Base-by-base conservation (phyloP, 2,888 invertebrate species). In the Amiota mariae region DNA sequence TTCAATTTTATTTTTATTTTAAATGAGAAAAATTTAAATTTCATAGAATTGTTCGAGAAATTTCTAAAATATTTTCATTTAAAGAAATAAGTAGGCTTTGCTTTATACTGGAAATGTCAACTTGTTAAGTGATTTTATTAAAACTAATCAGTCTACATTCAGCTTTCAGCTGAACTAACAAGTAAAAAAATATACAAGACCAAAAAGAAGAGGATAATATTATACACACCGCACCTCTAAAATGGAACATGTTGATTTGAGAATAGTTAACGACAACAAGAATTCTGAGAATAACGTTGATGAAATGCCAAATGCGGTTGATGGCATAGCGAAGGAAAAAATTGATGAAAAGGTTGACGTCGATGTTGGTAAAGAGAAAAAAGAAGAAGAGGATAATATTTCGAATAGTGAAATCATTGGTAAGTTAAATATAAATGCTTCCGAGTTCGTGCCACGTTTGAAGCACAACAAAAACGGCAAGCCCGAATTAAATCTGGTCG, bases 371-470 rank as follows among this genome's bases (percentile, higher is more conserved):
- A 18, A 59, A 8, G 59, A 18, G 2, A 20, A 59, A 59, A 59
- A 20, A 1, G 20, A 0, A 1, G 59, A 20, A 24, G 59, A 54
- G 54, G 54, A 54, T 13, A 1, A 20, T 20, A 8, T 10, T 8
- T 8, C 20, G 18, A 11, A 15, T 9, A 36, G 36, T 13, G 63
- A 63, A 46, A 20, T 18, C 20, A 15, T 4, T 13, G 18, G 59
- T 13, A 75, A 75, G 48, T 79, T 85, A 0, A 84, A 84, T 75
- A 76, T 49, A 11, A 80, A 86, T 68, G 83, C 87, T 6, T 15
- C 46, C 12, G 81, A 75, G 18, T 84, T 84, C 74, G 80, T 79
- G 72, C 83, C 83, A 1, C 80, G 75, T 11, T 57, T 13, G 3
- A 71, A 68, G 46, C 24, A 48, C 24, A 59, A 47, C 13, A 8